Base-by-base conservation (phyloP, 2,113 vertebrate genomes). In the Elachura formosa region DNA sequence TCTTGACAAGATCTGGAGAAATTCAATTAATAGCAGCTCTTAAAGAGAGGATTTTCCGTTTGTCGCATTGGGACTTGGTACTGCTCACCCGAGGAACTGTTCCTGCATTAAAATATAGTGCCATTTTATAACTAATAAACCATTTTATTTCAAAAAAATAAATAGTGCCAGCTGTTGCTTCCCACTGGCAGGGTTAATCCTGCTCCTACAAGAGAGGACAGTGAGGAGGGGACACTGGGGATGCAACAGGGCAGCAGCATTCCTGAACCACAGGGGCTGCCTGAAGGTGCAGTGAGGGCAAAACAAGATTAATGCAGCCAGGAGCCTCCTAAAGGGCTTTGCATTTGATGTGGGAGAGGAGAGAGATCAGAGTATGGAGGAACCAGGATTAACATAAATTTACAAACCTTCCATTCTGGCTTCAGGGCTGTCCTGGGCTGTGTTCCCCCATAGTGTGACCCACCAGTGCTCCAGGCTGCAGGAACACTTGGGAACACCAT, bases 351-450 rank as follows among this genome's bases (percentile, higher is more conserved):
- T 61, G 69, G 54, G 62, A 87, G 73, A 92, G 29, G 55, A 87
- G 29, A 55, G 33, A 86, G 59, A 90, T 74, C 82, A 84, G 78
- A 90, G 73, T 23, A 36, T 2, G 8, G 40, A 75, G 56, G 31
- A 94, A 23, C 18, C 1, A 2, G 66, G 66, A 90, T 89, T 92
- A 93, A 84, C 84, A 89, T 80, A 88, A 86, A 90, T 91, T 84
- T 78, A 92, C 63, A 94, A 73, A 84, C 77, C 58, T 64, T 92
- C 89, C 73, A 40, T 81, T 83, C 64, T 62, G 34, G 63, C 64
- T 80, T 85, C 36, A 63, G 87, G 79, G 73, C 46, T 2, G 6
- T 75, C 40, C 33, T 2, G 8, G n/a, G 55, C 67, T 59, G 20
- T 4, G n/a, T 54, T 76, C 20, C 71, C 76, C 64, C 10, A 1